A percentile compares a stretch with the other conserved stretches of the same genome.
Evolutionary conservation across 2,797 vertebrate species (phyloP).

Genomic region (Antennarius maculatus): DNA sequence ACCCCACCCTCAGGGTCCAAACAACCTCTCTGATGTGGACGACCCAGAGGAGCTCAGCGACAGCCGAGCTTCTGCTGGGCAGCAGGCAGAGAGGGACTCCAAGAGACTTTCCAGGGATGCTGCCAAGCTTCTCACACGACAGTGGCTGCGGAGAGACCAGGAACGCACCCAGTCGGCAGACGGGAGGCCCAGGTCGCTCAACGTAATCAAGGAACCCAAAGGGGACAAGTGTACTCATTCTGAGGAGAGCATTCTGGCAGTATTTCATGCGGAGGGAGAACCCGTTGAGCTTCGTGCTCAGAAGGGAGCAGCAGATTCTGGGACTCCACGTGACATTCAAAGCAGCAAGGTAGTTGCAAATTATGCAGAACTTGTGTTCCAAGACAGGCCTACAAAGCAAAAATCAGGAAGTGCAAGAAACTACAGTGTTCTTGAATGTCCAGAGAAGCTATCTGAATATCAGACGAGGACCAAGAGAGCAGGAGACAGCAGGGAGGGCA

Average conservation of each 20-base stretch:
- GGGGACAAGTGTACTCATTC: constrained; percentile 84
- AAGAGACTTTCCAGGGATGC: constrained; percentile 68
- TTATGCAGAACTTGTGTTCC: constrained; percentile 76
- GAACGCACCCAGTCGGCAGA: constrained; percentile 74
- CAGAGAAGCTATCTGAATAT: constrained; percentile 78
- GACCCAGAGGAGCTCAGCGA: constrained; percentile 82
- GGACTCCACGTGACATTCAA: constrained; percentile 75
- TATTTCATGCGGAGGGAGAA: constrained; percentile 88
- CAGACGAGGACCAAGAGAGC: constrained; percentile 53
- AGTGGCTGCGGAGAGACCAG: constrained; percentile 75
- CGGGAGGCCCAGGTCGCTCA: constrained; percentile 79
- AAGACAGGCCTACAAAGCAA: constrained; percentile 80
- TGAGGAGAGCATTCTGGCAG: constrained; percentile 84
- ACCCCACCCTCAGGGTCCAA: constrained; percentile 52
- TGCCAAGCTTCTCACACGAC: constrained; percentile 66
- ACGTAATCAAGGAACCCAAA: constrained; percentile 83
- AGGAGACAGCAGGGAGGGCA: constrained; percentile 62
- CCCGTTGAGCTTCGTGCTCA: constrained; percentile 86
- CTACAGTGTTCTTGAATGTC: constrained; percentile 73
- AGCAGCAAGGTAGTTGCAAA: constrained; percentile 62
- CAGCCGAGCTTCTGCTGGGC: constrained; percentile 72
- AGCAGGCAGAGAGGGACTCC: constrained; percentile 73
- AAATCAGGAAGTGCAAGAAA: constrained; percentile 72
- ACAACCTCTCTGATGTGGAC: constrained; percentile 84
- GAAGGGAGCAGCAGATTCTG: constrained; percentile 73